phyloP scores from a whole-genome alignment of 2,797 vertebrate genomes.

The Tiaroga cobitis region DNA sequence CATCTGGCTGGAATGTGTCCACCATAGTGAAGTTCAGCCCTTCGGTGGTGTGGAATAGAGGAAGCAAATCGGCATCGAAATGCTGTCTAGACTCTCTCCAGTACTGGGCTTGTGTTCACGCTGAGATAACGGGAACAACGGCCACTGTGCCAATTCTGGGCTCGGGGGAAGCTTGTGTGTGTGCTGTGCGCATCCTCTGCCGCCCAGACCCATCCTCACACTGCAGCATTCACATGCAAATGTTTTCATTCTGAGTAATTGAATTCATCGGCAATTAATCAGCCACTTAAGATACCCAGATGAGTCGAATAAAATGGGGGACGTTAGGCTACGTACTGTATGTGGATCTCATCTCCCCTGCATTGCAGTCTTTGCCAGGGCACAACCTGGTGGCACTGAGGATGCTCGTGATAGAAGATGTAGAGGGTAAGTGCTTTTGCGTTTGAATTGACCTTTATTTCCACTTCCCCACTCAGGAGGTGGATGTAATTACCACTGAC shows the following conservation, averaged over 20 bases:
- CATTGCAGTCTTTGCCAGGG: conserved; percentile 70
- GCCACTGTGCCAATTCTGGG: conserved; percentile 37
- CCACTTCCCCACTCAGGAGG: conserved; percentile 68
- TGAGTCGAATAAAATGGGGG: conserved; percentile 55
- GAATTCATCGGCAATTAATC: conserved; percentile 70
- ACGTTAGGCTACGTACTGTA: conserved; percentile 1
- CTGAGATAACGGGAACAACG: conserved; percentile 53
- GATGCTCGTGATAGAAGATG: background rate
- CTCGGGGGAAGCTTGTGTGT: conserved; percentile 17
- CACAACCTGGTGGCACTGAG: conserved; percentile 58
- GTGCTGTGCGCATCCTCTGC: conserved; percentile 26
- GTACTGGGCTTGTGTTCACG: conserved; percentile 50
- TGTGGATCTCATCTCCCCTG: conserved; percentile 59
- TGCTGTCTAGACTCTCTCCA: conserved; percentile 52
- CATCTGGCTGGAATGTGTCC: background rate
- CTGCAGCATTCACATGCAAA: conserved; percentile 67
- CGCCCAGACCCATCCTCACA: conserved; percentile 50
- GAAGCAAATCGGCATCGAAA: conserved; percentile 23
- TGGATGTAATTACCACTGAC: conserved; percentile 75
- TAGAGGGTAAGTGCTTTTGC: background rate
- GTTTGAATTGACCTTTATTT: conserved; percentile 56
- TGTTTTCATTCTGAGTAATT: conserved; percentile 64
- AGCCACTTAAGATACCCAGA: conserved; percentile 67
- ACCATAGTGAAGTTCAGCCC: conserved; percentile 21
- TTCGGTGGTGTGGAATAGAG: conserved; percentile 29